Evolutionary conservation across 2,888 invertebrate genomes (phyloP), one percentile per base, ranked within the genome.

Genomic region (Panzeria rudis): DNA sequence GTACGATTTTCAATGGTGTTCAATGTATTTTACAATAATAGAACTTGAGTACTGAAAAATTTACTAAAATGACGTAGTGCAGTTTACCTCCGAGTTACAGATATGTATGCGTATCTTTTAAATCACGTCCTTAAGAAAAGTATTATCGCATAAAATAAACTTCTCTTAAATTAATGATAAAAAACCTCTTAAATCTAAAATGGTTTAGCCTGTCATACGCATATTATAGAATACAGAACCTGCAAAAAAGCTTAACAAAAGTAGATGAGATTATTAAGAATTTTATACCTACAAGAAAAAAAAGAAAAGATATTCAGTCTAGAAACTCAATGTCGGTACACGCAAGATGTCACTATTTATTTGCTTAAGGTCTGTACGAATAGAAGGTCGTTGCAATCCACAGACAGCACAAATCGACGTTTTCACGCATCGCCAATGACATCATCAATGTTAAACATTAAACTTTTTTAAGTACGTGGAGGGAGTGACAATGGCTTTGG

Each of bases 201-300:
- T 89, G 88, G 88, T 91, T 90, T 88, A 88, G 88, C 87, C 89
- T 90, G 91, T 91, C 91, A 91, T 89, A 89, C 89, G 91, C 89
- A 90, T 90, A 88, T 89, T 88, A 84, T 86, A 61, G 87, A 88
- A 88, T 13, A 38, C 29, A 32, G 11, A 50, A 38, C 11, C 20
- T 3, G 29, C 9, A 38, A 29, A 29, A 13, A 25, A 35, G n/a
- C 35, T 35, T 0, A 52, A 23, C 17, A 35, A 17, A 2, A 15
- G 15, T 11, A 72, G 35, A 72, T 61, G 32, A 61, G 20, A 23
- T 59, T 47, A 47, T 3, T 17, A 47, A 47, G 38, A 66, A 50
- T 35, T 56, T 72, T 20, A 59, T n/a, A 59, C 4, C 32, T 11
- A 3, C 13, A 44, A 56, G n/a, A 7, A 44, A 64, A 35, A 56